Base-by-base conservation (phyloP, 2,113 vertebrate genomes). In the Camelus bactrianus region DNA sequence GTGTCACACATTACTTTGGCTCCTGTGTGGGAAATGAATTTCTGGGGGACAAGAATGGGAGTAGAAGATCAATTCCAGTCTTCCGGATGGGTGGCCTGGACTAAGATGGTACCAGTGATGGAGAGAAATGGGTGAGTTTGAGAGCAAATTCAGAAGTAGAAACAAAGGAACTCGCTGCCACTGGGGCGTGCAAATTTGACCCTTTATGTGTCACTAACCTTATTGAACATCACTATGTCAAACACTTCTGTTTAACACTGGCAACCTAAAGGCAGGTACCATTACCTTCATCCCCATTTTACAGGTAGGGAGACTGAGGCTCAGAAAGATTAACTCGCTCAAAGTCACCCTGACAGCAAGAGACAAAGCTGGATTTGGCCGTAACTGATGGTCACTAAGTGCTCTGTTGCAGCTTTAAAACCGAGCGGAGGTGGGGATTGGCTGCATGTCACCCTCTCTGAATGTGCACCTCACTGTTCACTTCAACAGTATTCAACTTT, bases 21-120 rank as follows among this genome's bases (percentile, higher is more conserved):
- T 96, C 52, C 67, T 93, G 10, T 32, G 38, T 62, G 79, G 75
- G 14, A 93, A 56, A 75, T 30, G 16, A 77, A 56, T 93, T 93
- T 91, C n/a, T 60, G 52, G 12, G 15, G 35, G 20, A 35, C 14
- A 60, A 62, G 5, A 82, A 75, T 26, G 16, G n/a, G 60, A 90
- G n/a, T 9, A 77, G 46, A 92, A 81, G 26, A 65, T 5, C 26
- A 58, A 67, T 46, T 56, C 52, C 69, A 32, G 24, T 54, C 30
- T 73, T 56, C 58, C 69, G 52, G 13, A 48, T 67, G 28, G 42
- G 62, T 35, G n/a, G 58, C 38, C 70, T 89, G 26, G n/a, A 42
- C 56, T 35, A 73, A 80, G n/a, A 60, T 6, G n/a, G 5, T 73
- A 12, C 10, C 32, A 16, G 35, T 85, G 54, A 56, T 30, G 75